A percentile compares a stretch with the other conserved stretches of the same genome.
Conservation (phyloP, 2,113 vertebrate genomes). For the Heliornis fulica region DNA sequence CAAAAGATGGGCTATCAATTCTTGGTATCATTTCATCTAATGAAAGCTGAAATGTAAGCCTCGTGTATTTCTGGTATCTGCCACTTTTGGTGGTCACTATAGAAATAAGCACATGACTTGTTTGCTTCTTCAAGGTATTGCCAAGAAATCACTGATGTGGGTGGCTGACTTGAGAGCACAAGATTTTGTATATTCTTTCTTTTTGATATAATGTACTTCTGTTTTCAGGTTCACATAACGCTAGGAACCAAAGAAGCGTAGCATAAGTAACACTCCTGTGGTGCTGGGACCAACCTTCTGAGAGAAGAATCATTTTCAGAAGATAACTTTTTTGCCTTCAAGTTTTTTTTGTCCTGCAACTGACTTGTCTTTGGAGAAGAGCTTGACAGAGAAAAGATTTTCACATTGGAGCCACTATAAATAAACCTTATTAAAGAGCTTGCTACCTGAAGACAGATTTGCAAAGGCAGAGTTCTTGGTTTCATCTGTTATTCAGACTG, state of each 20-base stretch:
- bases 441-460: background rate
- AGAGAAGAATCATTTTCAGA: background rate
- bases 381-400: background rate
- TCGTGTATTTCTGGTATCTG: background rate
- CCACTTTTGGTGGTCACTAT: background rate
- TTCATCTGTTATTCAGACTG: conserved; percentile 58
- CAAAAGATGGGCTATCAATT: background rate
- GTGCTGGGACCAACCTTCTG: conserved; percentile 31
- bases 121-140: background rate
- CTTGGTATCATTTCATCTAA: background rate
- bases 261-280: background rate
- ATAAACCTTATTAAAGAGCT: background rate
- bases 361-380: conserved; percentile 4
- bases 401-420: background rate
- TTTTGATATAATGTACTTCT: conserved; percentile 11
- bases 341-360: background rate
- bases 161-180: background rate
- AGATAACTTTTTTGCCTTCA: conserved; percentile 28
- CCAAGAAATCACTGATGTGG: background rate
- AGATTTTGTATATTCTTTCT: background rate
- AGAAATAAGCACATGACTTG: background rate
- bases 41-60: background rate
- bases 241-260: conserved; percentile 43
- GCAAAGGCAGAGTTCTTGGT: background rate
- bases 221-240: conserved; percentile 47